Conservation (phyloP, 2,113 vertebrate species). For the Oenanthe oenanthe region DNA sequence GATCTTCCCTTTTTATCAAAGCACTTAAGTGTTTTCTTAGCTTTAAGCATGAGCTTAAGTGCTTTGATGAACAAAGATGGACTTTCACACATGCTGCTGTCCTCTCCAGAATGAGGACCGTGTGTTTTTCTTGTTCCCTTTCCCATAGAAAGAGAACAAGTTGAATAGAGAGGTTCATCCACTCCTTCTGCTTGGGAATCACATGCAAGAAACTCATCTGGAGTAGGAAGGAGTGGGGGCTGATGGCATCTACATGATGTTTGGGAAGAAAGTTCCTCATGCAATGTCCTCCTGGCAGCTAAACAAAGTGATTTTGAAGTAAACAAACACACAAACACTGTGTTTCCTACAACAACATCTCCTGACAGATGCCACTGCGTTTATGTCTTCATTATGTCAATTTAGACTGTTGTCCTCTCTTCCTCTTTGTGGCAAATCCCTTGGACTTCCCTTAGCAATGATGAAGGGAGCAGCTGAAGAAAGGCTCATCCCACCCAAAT, state of each 20-base stretch:
- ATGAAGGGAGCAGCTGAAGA: neutral
- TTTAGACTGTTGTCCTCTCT: neutral
- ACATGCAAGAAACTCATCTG: neutral
- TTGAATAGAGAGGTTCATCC: neutral
- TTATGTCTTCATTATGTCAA: neutral
- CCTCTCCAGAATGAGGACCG: neutral
- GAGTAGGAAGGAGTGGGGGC: neutral
- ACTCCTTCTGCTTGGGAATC: neutral
- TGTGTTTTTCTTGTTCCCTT: neutral
- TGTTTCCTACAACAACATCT: neutral
- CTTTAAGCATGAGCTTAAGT: conserved; percentile 6
- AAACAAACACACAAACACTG: neutral
- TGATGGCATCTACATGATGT: neutral
- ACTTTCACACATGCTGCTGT: neutral
- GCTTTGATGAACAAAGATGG: conserved; percentile 11
- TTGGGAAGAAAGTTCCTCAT: neutral
- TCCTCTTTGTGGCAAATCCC: neutral
- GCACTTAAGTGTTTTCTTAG: conserved; percentile 31
- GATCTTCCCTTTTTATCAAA: conserved; percentile 20
- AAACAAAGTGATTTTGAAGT: conserved; percentile 28
- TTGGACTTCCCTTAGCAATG: neutral
- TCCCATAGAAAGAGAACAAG: neutral
- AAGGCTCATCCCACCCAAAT: neutral
- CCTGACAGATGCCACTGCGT: neutral
- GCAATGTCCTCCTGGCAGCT: neutral